Evolutionary conservation across 2,797 vertebrate species (phyloP).

Genomic region (Gymnothorax reevesii): DNA sequence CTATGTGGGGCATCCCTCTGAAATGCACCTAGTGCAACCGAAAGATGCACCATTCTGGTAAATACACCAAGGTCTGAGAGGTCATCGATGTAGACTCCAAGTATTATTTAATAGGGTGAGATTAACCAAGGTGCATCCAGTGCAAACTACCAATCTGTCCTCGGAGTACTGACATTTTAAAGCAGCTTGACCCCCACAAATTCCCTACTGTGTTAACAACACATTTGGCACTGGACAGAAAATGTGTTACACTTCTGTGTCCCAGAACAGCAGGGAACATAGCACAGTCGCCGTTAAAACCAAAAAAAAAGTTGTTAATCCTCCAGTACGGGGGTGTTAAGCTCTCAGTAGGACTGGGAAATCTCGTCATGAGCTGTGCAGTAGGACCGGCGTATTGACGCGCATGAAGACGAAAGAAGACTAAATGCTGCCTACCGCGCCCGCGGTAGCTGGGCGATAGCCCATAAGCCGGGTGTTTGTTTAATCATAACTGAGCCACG

Average conservation of each 20-base stretch:
- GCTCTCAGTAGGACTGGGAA: no score
- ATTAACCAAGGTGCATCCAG: slow-evolving; percentile 34
- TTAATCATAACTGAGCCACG: no score
- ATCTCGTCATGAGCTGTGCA: no score
- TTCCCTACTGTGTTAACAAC: slow-evolving; percentile 18
- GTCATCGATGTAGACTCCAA: slow-evolving; percentile 35
- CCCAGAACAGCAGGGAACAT: slow-evolving; percentile 32
- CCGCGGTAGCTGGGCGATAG: no score
- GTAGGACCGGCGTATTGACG: no score
- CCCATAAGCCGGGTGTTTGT: no score
- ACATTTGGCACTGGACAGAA: no score
- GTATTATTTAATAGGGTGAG: slow-evolving; percentile 28
- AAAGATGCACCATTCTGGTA: slow-evolving; percentile 39
- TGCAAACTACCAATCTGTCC: slow-evolving; percentile 33
- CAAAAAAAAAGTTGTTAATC: no score
- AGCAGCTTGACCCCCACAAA: neutral
- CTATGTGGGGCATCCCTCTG: slow-evolving; percentile 30
- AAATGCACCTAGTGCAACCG: slow-evolving; percentile 26
- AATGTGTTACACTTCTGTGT: neutral
- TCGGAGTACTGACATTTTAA: slow-evolving; percentile 17
- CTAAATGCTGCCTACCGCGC: no score
- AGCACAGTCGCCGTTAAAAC: no score
- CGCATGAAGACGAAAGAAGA: no score
- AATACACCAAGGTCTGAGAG: slow-evolving; percentile 33
- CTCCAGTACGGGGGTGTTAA: no score